Conservation (phyloP, 1,140 invertebrate genomes). For the Homalodisca vitripennis region DNA sequence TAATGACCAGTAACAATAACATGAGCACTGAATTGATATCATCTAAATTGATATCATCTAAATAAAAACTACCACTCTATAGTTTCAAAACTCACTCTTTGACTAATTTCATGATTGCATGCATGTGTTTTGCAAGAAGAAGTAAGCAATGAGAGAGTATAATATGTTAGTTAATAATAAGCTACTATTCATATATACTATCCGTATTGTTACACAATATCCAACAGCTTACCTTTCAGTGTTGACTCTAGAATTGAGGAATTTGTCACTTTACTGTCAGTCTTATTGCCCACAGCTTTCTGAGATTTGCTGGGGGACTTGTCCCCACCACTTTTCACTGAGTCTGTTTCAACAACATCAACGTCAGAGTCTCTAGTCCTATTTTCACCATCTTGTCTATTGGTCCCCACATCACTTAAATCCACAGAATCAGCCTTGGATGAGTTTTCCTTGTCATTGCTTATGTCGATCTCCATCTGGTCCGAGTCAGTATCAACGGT, state of each 20-base stretch:
- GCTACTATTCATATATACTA: not conserved
- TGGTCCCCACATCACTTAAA: not conserved
- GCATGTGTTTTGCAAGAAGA: too few relatives aligned
- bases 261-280: not conserved
- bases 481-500: constrained; percentile 3
- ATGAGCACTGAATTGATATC: too few relatives aligned
- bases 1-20: too few relatives aligned
- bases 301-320: not conserved
- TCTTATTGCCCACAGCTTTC: not conserved
- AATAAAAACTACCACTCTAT: too few relatives aligned
- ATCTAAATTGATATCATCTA: too few relatives aligned
- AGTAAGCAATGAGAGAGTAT: too few relatives aligned
- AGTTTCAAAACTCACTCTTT: too few relatives aligned
- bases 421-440: not conserved
- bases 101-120: too few relatives aligned
- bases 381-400: constrained; percentile 8
- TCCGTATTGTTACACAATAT: not conserved
- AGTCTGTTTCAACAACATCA: constrained; percentile 1
- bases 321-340: not conserved
- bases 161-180: not conserved
- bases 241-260: not conserved
- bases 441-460: too few relatives aligned
- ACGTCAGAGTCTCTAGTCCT: not conserved
- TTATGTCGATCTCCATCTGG: constrained; percentile 20
- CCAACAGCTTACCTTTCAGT: not conserved